Evolutionary conservation across 2,888 invertebrate species (phyloP).

Genomic region (Xanthorhoe designata): DNA sequence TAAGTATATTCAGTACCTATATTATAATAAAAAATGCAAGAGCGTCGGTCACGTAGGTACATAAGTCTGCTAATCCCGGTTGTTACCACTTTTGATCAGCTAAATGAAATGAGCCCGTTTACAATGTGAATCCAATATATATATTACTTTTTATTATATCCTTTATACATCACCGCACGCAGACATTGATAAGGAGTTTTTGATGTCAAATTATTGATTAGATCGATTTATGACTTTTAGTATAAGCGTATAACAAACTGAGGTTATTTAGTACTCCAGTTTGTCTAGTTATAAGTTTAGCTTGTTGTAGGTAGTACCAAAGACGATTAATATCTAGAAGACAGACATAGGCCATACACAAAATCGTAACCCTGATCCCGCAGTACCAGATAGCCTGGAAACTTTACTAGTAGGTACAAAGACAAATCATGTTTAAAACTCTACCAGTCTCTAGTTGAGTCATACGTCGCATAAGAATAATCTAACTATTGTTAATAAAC

Average conservation of each 20-base stretch:
- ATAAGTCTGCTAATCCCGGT: slow-evolving; percentile 12
- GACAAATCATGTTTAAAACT: not conserved
- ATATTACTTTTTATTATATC: too few species aligned
- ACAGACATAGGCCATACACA: too few species aligned
- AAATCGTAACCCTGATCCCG: too few species aligned
- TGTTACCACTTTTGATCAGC: slow-evolving; percentile 13
- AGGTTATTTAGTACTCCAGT: not conserved
- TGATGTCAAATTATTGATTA: not conserved
- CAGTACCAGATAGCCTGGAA: too few species aligned
- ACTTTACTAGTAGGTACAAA: too few species aligned
- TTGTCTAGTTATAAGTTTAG: slow-evolving; percentile 2
- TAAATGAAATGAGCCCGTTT: slow-evolving; percentile 2
- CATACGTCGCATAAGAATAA: not conserved
- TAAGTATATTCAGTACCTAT: too few species aligned
- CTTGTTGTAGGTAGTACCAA: too few species aligned
- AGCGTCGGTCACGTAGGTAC: slow-evolving; percentile 13
- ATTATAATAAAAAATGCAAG: slow-evolving; percentile 14
- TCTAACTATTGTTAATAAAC: not conserved
- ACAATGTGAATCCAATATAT: slow-evolving; percentile 10
- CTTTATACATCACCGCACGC: slow-evolving; percentile 1
- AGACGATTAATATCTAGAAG: too few species aligned
- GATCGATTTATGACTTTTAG: not conserved
- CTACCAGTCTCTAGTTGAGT: not conserved
- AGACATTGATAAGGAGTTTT: slow-evolving; percentile 6
- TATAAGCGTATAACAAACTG: slow-evolving; percentile 5